Base-by-base conservation (phyloP, 2,888 invertebrate species). In the Cyrtodaria siliqua region DNA sequence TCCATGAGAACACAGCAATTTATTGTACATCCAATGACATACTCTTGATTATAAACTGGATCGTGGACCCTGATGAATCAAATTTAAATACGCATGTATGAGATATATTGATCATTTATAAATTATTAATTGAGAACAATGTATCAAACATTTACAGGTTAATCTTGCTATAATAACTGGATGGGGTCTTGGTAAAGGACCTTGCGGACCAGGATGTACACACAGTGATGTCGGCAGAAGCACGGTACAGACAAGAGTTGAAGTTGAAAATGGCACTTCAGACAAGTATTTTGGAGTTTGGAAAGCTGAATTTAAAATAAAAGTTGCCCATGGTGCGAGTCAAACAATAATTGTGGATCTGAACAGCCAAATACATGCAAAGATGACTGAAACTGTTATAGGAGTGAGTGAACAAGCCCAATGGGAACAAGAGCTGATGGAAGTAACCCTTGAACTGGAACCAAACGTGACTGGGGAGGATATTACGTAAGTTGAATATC, bases 151-250 rank as follows among this genome's bases (percentile, higher is more conserved):
- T n/a, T 44, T 12, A 20, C 50, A 86, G 84, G 70, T 71, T 2
- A 67, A 42, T 1, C 33, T 86, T 23, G 80, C 81, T 1, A 42
- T 86, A 8, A 76, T 86, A 29, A 83, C 84, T 2, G 83, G 86
- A 0, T 86, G 86, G 86, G 72, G 73, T 6, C 73, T 84, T 12
- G 81, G 79, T 16, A 61, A 72, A 53, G 86, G 86, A 16, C 86
- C 85, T 23, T 85, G 86, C 53, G 85, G 86, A 8, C 52, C 64
- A 2, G 18, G 47, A 12, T 85, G 86, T 38, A 62, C 24, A 8
- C 59, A 63, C 27, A 24, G 42, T 0, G 71, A 76, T 23, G 62
- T 84, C 9, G 83, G 81, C 1, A 53, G 44, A 20, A 57, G 67
- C 12, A 86, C 85, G 0, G 29, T 44, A 9, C 9, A 27, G 8